Percentiles rank a stretch among this genome's conserved stretches.
These are phyloP conservation scores for Oxyscelio sp. DNA, from an alignment of 2,888 invertebrate genomes.

Conservation along the genomic window DNA sequence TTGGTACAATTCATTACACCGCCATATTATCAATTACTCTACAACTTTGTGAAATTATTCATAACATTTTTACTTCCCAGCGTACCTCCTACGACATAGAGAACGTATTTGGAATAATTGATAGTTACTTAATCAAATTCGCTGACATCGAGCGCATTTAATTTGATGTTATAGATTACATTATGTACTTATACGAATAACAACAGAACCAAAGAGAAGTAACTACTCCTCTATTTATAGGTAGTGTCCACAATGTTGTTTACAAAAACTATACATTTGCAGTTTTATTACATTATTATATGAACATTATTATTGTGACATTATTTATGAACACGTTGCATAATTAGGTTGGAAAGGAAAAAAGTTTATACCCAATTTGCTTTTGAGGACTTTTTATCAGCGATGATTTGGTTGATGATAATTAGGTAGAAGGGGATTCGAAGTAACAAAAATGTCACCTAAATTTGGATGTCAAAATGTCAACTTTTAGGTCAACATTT, in stretches of 20 bases:
- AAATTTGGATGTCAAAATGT: too few species aligned
- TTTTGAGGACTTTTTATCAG: too few species aligned
- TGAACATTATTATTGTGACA: too few species aligned
- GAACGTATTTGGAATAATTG: conserved; percentile 48
- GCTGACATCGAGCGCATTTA: conserved; percentile 30
- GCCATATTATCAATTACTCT: too few species aligned
- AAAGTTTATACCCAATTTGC: neutral
- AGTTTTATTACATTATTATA: neutral
- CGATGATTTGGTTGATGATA: too few species aligned
- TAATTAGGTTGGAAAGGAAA: neutral
- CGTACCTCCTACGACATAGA: conserved; percentile 24
- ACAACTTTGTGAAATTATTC: conserved; percentile 35
- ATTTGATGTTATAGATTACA: conserved; percentile 41
- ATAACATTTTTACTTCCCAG: conserved; percentile 46
- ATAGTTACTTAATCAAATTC: conserved; percentile 47
- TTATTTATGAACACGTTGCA: neutral
- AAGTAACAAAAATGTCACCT: too few species aligned
- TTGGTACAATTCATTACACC: too few species aligned
- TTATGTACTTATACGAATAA: conserved; percentile 24
- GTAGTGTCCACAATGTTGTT: conserved; percentile 8
- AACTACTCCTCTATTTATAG: conserved; percentile 24
- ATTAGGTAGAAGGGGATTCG: too few species aligned
- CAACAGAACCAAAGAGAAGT: neutral
- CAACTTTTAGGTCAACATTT: too few species aligned
- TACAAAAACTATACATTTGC: conserved; percentile 2